Conservation (phyloP, 2,797 vertebrate genomes). For the Moxostoma hubbsi region DNA sequence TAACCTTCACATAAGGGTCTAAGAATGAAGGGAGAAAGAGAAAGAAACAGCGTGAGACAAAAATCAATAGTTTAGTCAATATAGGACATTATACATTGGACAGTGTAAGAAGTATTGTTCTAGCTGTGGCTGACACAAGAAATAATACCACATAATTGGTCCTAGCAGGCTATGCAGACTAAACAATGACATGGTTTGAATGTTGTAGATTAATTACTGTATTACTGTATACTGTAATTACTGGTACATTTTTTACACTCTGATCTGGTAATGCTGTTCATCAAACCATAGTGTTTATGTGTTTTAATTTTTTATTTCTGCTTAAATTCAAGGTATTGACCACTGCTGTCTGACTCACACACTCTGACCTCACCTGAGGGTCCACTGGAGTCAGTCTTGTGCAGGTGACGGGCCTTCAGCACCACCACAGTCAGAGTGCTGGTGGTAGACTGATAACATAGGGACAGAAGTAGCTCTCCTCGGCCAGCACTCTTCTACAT, state of each 20-base stretch:
- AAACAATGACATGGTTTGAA: background rate
- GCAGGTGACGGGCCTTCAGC: conserved; percentile 96
- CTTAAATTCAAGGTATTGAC: background rate
- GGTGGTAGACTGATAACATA: conserved; percentile 97
- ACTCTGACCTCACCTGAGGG: conserved; percentile 85
- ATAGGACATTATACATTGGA: conserved; percentile 62
- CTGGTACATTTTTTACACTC: too few relatives aligned
- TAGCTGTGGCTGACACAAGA: background rate
- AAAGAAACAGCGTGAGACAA: conserved; percentile 8
- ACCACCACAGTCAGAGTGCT: conserved; percentile 97
- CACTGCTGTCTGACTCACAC: background rate
- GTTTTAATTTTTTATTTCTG: too few relatives aligned
- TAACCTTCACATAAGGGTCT: conserved; percentile 98
- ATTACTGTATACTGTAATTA: too few relatives aligned
- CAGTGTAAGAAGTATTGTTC: conserved; percentile 49
- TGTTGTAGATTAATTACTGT: too few relatives aligned
- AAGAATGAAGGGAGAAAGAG: conserved; percentile 52
- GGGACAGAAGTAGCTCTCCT: conserved; percentile 93
- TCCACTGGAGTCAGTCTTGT: conserved; percentile 89
- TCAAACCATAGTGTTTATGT: background rate
- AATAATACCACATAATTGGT: too few relatives aligned
- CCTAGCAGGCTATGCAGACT: background rate
- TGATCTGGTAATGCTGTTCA: too few relatives aligned
- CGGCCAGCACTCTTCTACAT: conserved; percentile 88
- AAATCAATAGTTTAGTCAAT: conserved; percentile 67